Base-by-base conservation (phyloP, 2,113 vertebrate species). In the Plecotus auritus region DNA sequence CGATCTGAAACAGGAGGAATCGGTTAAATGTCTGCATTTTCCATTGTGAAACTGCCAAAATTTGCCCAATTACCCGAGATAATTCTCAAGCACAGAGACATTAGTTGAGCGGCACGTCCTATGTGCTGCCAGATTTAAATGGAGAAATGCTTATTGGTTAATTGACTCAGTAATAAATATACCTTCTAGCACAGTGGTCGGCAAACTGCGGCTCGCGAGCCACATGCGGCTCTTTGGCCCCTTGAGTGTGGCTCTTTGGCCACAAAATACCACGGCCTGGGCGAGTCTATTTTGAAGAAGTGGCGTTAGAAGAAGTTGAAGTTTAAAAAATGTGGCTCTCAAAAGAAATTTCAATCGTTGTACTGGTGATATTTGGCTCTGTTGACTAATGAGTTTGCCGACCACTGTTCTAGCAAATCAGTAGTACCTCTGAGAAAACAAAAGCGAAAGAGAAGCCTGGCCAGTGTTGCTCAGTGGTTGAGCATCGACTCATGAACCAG, bases 21-120 rank as follows among this genome's bases (percentile, higher is more conserved):
- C 93, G 85, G 66, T 45, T 95, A 95, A 94, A 82, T 88, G 74
- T 77, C 35, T 51, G 17, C 51, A 37, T 95, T 95, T 93, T 32
- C 51, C 20, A 37, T 85, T 78, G 85, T 72, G 26, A 92, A 28
- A 9, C 85, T 96, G 28, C 92, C 42, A n/a, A 95, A 51, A 97
- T 97, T 93, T 97, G 14, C 69, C 32, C 37, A 37, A 54, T 64
- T 59, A 80, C 23, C 87, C 93, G 88, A 96, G 83, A 61, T 83
- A 91, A 82, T 96, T 72, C 5, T 72, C 94, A 18, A 54, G 80
- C 59, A 70, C 56, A 45, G 28, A 82, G 93, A 70, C 0, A 0
- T 4, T 66, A 85, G 96, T 94, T 95, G 16, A 93, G 84, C 42
- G 67, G 10, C 35, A 76, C 18, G 9, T 42, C 49, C 69, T 40